A percentile compares a stretch with the other conserved stretches of the same genome.
These are phyloP conservation scores for Leptobrachium leishanense DNA, from an alignment of 2,113 vertebrate species.

Conservation along the genomic window DNA sequence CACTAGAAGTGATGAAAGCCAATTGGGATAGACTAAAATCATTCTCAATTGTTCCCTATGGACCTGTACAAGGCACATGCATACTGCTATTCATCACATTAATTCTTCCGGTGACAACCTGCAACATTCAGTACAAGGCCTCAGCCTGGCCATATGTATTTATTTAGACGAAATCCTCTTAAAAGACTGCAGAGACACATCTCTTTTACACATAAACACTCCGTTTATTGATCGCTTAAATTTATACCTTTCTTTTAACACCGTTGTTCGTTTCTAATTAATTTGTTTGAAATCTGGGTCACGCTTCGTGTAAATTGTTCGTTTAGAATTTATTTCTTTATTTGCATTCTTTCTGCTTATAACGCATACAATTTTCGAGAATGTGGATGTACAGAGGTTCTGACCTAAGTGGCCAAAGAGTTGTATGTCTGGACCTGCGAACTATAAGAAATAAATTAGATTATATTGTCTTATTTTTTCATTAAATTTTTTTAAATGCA, in stretches of 20 bases:
- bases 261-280: too few relatives aligned
- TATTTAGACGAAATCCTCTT: conserved; percentile 29
- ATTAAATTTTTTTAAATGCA: too few relatives aligned
- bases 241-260: background rate
- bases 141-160: conserved; percentile 40
- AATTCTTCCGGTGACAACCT: conserved; percentile 48
- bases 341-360: too few relatives aligned
- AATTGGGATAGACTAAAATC: conserved; percentile 51
- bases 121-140: conserved; percentile 45
- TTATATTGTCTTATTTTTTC: too few relatives aligned
- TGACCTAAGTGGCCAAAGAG: too few relatives aligned
- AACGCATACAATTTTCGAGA: too few relatives aligned
- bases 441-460: too few relatives aligned
- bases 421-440: too few relatives aligned
- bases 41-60: conserved; percentile 50
- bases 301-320: too few relatives aligned
- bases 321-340: too few relatives aligned
- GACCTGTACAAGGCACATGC: conserved; percentile 43
- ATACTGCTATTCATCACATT: conserved; percentile 47
- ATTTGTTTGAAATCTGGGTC: too few relatives aligned
- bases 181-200: conserved; percentile 14
- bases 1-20: conserved; percentile 50
- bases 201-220: conserved; percentile 20
- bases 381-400: too few relatives aligned
- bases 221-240: conserved; percentile 26